Base-by-base conservation (phyloP, 2,888 invertebrate species). In the Slavum lentiscoides region DNA sequence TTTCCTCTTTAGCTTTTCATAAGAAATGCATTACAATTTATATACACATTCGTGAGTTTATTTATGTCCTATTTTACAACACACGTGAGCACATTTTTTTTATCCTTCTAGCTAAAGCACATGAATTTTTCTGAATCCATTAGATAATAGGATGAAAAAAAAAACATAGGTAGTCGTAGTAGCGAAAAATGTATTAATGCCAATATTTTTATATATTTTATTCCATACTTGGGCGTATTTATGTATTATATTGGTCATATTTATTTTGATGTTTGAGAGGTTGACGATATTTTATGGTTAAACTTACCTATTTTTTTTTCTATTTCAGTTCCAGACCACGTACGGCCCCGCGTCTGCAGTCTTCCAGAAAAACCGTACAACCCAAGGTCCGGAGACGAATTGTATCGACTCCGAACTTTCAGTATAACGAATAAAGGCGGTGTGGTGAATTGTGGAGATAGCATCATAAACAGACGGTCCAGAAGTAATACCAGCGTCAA, bases 401-500 rank as follows among this genome's bases (percentile, higher is more conserved):
- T 95, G 81, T 95, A 95, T 88, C 90, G 94, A 53, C 89, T 95
- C 82, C 88, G 95, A 2, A 94, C 92, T 82, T 95, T 95, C 88
- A 94, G 93, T 86, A 95, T 95, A 86, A 93, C 93, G 75, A 93
- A 93, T 85, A 94, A 94, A 86, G 95, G 95, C 0, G 92, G 92
- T 21, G 93, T 95, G 53, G 93, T 95, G 84, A 95, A 95, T 88
- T 94, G 94, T 84, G 95, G 95, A 0, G 95, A 95, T 87, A 94
- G 94, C 81, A 94, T 95, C 85, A 94, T 94, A 86, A 94, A 94
- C 84, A 88, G 94, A 13, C 89, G 94, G 62, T 94, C 94, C 82
- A 90, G 94, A 64, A 94, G 94, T 84, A 95, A 95, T 85, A 95
- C 95, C 6, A 94, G 94, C 82, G 94, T 95, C 85, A 94, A 95